phyloP scores from a whole-genome alignment of 2,113 vertebrate genomes.

The Leiothrix lutea region DNA sequence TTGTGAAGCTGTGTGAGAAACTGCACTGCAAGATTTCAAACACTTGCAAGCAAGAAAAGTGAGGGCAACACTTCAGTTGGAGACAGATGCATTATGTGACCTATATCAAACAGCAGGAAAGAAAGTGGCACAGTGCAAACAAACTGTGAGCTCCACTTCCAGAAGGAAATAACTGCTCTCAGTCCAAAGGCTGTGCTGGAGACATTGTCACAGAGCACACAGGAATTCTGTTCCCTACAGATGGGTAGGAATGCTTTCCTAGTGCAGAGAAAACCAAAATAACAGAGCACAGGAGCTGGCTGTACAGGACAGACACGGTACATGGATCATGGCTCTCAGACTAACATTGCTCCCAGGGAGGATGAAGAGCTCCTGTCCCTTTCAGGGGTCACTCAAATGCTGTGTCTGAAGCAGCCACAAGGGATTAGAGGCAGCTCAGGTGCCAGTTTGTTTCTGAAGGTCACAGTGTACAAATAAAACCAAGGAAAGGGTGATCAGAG shows the following conservation, averaged over 20 bases:
- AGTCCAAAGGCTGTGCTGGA: background rate
- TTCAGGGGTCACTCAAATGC: background rate
- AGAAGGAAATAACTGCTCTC: background rate
- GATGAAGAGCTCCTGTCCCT: background rate
- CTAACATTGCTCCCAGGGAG: background rate
- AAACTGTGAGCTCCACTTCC: background rate
- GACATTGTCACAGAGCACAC: background rate
- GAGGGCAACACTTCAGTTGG: background rate
- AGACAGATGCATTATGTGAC: background rate
- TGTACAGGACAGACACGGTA: background rate
- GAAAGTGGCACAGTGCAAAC: background rate
- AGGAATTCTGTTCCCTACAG: background rate
- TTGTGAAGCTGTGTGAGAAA: no score
- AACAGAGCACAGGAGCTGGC: background rate
- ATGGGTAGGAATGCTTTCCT: background rate
- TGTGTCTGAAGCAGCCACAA: background rate
- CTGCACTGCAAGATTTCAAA: no score
- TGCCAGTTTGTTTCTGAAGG: background rate
- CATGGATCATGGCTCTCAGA: background rate
- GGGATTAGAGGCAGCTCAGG: background rate
- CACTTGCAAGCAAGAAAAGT: no score
- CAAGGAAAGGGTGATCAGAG: background rate
- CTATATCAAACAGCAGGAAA: background rate
- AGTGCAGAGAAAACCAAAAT: background rate
- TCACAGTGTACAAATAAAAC: background rate